A percentile compares a stretch with the other conserved stretches of the same genome.
phyloP scores from a whole-genome alignment of 2,797 vertebrate species.

The Centroberyx gerrardi region DNA sequence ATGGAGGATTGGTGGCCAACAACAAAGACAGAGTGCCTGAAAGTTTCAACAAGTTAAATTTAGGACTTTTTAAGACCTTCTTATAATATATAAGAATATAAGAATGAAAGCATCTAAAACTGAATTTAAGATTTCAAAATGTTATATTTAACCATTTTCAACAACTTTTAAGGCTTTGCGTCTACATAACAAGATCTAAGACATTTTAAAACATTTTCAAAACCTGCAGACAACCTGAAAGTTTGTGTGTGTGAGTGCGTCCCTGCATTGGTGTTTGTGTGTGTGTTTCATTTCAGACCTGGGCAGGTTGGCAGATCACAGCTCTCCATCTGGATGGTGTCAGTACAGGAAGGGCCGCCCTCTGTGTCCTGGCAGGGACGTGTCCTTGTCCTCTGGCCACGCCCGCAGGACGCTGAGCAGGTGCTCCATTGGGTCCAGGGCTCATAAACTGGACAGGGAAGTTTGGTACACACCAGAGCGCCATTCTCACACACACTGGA shows the following conservation, averaged over 20 bases:
- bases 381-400: constrained; percentile 77
- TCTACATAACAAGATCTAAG: too few relatives aligned
- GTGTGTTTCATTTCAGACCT: constrained; percentile 71
- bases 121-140: background rate
- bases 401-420: constrained; percentile 89
- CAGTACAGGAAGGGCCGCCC: constrained; percentile 72
- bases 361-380: constrained; percentile 80
- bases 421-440: constrained; percentile 87
- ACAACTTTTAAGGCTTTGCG: background rate
- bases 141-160: background rate
- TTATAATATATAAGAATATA: too few relatives aligned
- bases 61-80: too few relatives aligned
- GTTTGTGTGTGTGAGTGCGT: background rate
- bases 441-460: constrained; percentile 84
- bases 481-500: constrained; percentile 89
- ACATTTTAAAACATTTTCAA: too few relatives aligned
- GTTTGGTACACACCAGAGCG: constrained; percentile 83
- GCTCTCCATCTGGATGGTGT: constrained; percentile 65
- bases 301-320: constrained; percentile 86
- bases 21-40: background rate
- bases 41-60: too few relatives aligned
- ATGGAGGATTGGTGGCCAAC: background rate
- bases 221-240: too few relatives aligned
- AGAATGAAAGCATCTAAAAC: too few relatives aligned
- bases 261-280: background rate